phyloP scores from a whole-genome alignment of 2,888 invertebrate genomes.

The Nemotelus pantherinus region DNA sequence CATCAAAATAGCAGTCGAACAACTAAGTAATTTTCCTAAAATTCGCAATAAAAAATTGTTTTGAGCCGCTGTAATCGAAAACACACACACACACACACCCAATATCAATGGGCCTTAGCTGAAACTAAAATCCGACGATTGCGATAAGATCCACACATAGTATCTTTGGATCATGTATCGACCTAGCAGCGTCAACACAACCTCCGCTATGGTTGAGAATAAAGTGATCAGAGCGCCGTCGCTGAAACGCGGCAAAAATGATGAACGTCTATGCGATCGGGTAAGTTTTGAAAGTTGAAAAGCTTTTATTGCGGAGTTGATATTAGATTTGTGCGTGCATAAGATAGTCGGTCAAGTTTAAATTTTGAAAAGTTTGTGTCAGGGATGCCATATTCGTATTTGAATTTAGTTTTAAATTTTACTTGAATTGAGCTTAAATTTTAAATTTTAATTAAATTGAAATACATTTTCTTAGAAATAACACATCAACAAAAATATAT shows the following conservation, averaged over 20 bases:
- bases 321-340: too few relatives aligned
- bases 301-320: too few relatives aligned
- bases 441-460: not conserved
- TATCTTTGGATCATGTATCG: conserved; percentile 21
- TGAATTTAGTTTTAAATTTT: too few relatives aligned
- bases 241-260: conserved; percentile 81
- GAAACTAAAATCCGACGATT: conserved; percentile 25
- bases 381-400: too few relatives aligned
- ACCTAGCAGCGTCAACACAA: not conserved
- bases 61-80: too few relatives aligned
- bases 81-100: not conserved
- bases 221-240: conserved; percentile 81
- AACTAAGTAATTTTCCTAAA: too few relatives aligned
- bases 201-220: conserved; percentile 52
- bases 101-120: conserved; percentile 44
- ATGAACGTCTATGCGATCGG: conserved; percentile 79
- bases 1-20: too few relatives aligned
- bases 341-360: too few relatives aligned
- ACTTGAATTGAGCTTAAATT: too few relatives aligned
- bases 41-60: too few relatives aligned
- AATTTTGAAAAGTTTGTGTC: not conserved
- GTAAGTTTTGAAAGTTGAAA: conserved; percentile 67
- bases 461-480: not conserved
- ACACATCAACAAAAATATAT: too few relatives aligned
- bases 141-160: not conserved